These are phyloP conservation scores for Euschistus heros DNA, from an alignment of 1,140 invertebrate genomes.

Conservation along the genomic window DNA sequence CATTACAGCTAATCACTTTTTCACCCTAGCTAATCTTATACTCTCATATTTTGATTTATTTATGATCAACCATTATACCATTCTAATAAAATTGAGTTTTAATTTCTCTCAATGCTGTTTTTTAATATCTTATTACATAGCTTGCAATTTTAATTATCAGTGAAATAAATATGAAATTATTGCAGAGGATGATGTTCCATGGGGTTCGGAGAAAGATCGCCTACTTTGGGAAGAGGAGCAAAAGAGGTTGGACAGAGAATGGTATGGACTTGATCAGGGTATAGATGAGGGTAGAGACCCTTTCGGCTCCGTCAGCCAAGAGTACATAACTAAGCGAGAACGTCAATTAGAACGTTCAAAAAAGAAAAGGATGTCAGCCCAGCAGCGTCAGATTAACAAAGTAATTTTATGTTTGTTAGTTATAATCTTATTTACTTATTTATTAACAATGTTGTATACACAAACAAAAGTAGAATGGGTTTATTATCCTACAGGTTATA, in stretches of 20 bases:
- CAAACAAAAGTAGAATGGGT: neutral
- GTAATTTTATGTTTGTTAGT: slow-evolving; percentile 29
- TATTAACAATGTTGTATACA: neutral
- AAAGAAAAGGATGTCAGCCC: slow-evolving; percentile 84
- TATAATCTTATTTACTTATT: neutral
- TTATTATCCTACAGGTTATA: neutral
- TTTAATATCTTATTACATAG: no score
- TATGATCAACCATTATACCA: no score
- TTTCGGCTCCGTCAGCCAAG: slow-evolving; percentile 78
- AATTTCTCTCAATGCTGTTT: no score
- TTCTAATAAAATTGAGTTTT: no score
- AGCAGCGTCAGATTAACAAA: slow-evolving; percentile 88
- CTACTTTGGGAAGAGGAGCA: slow-evolving; percentile 89
- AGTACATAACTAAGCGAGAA: slow-evolving; percentile 85
- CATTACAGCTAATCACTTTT: no score
- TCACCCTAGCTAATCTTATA: no score
- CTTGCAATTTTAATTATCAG: no score
- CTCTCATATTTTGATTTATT: no score
- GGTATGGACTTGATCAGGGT: slow-evolving; percentile 91
- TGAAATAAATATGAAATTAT: no score
- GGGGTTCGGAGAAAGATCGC: slow-evolving; percentile 52
- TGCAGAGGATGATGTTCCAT: slow-evolving; percentile 37
- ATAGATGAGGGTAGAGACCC: slow-evolving; percentile 90
- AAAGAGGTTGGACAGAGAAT: slow-evolving; percentile 83
- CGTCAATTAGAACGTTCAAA: slow-evolving; percentile 80